Conservation (phyloP, 2,797 vertebrate species). For the Sebastes matsubarae region DNA sequence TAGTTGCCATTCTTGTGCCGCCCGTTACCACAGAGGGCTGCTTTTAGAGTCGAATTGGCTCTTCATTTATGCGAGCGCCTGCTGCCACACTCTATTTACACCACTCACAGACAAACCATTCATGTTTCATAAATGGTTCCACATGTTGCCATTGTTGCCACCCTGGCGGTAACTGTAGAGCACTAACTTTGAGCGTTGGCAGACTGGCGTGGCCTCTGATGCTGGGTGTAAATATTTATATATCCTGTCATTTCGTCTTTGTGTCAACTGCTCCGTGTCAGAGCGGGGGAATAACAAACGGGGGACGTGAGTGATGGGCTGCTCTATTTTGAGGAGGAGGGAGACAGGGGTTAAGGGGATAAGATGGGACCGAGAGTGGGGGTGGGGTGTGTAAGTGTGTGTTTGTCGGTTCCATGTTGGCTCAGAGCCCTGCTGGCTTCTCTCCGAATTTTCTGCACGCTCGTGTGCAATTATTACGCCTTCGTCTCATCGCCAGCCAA, state of each 20-base stretch:
- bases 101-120: conserved; percentile 56
- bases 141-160: conserved; percentile 64
- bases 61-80: conserved; percentile 45
- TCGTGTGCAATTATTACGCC: conserved; percentile 27
- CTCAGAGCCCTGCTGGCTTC: conserved; percentile 35
- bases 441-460: conserved; percentile 26
- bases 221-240: conserved; percentile 75
- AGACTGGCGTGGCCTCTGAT: conserved; percentile 61
- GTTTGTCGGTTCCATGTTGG: conserved; percentile 40
- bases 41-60: conserved; percentile 58
- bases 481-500: conserved; percentile 60
- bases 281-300: conserved; percentile 59
- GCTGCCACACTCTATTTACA: conserved; percentile 62
- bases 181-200: conserved; percentile 45
- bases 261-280: conserved; percentile 66
- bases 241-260: conserved; percentile 71
- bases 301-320: conserved; percentile 57
- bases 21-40: conserved; percentile 45
- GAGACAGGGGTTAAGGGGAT: conserved; percentile 65
- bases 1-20: conserved; percentile 45
- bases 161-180: conserved; percentile 26
- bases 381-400: neutral
- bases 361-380: conserved; percentile 21
- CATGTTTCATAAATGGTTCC: conserved; percentile 67
- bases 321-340: conserved; percentile 65